phyloP scores from a whole-genome alignment of 2,113 vertebrate species.

The Xyrauchen texanus region DNA sequence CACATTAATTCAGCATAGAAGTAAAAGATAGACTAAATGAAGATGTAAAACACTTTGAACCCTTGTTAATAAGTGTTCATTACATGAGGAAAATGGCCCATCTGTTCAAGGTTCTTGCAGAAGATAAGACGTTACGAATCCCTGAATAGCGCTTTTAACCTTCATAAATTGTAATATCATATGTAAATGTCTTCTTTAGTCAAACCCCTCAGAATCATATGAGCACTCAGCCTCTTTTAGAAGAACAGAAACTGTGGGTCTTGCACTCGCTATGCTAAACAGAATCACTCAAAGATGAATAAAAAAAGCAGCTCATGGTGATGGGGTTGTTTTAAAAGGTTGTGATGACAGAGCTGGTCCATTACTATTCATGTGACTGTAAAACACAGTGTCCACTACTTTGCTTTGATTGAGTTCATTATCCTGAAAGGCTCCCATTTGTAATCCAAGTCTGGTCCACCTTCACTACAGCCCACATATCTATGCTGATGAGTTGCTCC shows the following conservation, averaged over 20 bases:
- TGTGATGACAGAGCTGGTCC: constrained; percentile 43
- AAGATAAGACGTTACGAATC: constrained; percentile 46
- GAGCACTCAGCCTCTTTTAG: constrained; percentile 34
- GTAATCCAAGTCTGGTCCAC: constrained; percentile 54
- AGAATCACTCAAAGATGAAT: constrained; percentile 26
- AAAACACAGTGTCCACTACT: constrained; percentile 52
- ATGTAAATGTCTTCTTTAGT: constrained; percentile 38
- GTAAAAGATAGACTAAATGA: constrained; percentile 33
- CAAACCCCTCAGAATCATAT: constrained; percentile 35
- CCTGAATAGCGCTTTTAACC: constrained; percentile 31
- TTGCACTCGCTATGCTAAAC: constrained; percentile 24
- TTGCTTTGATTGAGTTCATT: constrained; percentile 61
- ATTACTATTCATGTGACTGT: constrained; percentile 58
- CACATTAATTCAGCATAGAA: not conserved
- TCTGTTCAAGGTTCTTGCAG: constrained; percentile 41
- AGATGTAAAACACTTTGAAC: constrained; percentile 36
- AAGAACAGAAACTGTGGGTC: constrained; percentile 29
- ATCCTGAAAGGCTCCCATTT: constrained; percentile 50
- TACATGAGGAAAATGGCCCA: constrained; percentile 37
- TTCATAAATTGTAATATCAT: constrained; percentile 24
- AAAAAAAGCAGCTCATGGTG: constrained; percentile 13
- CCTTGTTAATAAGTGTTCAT: constrained; percentile 47
- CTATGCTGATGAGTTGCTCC: constrained; percentile 29
- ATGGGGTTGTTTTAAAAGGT: constrained; percentile 40
- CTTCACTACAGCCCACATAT: constrained; percentile 50